Conservation (phyloP, 2,888 invertebrate genomes). For the Acanthosepion pharaonis region DNA sequence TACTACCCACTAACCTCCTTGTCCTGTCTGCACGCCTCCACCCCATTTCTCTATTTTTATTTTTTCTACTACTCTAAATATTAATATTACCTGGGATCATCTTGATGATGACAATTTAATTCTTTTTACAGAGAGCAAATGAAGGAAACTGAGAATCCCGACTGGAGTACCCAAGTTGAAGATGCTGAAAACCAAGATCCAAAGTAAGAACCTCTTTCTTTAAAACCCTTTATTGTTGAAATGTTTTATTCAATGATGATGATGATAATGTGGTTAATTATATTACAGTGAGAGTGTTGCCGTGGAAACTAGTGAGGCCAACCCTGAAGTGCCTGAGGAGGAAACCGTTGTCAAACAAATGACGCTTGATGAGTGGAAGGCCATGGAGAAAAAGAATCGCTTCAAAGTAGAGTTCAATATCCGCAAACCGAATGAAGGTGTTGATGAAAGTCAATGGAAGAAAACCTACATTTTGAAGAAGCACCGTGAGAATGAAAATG, state of each 20-base stretch:
- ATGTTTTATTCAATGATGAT: not conserved
- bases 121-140: conserved; percentile 60
- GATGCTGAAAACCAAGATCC: conserved; percentile 68
- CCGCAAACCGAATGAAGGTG: conserved; percentile 95
- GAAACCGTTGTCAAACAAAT: conserved; percentile 89
- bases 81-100: too few relatives aligned
- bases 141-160: conserved; percentile 62
- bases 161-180: conserved; percentile 61
- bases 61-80: not conserved
- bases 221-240: not conserved
- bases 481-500: conserved; percentile 77
- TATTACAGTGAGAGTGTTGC: conserved; percentile 62
- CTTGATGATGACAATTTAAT: not conserved
- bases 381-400: conserved; percentile 83
- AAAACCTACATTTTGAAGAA: conserved; percentile 77
- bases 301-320: conserved; percentile 53
- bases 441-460: conserved; percentile 84
- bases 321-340: conserved; percentile 57
- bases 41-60: conserved; percentile 9
- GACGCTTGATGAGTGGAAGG: conserved; percentile 96
- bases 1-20: conserved; percentile 40
- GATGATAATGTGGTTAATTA: not conserved
- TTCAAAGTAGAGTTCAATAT: conserved; percentile 91
- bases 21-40: conserved; percentile 48
- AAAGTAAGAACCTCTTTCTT: conserved; percentile 59